Base-by-base conservation (phyloP, 2,113 vertebrate genomes). In the Morphnarchus princeps region DNA sequence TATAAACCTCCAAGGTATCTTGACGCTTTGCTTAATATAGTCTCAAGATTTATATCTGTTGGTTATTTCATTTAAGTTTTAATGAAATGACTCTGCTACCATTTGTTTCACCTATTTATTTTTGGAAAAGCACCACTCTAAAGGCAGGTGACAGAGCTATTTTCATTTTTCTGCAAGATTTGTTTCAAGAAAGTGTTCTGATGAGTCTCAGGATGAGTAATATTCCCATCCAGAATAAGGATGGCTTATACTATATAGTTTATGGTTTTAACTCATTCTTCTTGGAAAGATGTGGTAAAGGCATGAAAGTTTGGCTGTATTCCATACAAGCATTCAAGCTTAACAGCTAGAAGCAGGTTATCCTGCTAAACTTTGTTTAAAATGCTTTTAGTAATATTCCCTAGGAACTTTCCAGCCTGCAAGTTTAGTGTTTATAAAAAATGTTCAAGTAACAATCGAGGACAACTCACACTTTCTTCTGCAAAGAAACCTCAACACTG, bases 121-220 rank as follows among this genome's bases (percentile, higher is more conserved):
- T 95, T 40, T 55, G n/a, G 57, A 91, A 61, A 72, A 89, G 89
- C 49, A 57, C 36, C 43, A 47, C 76, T 93, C 43, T 71, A 32
- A 78, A 86, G 83, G 40, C 72, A 86, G 34, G 57, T 7, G 1
- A 89, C 58, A 86, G 32, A 91, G 74, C 71, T 89, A 73, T 86
- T 95, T 62, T 85, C 63, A 96, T 90, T 91, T 93, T 94, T 93
- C 95, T 92, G 74, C 79, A 95, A 81, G 52, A 87, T 85, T 84
- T 85, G 63, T 88, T 89, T 87, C 34, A 81, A 83, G n/a, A n/a
- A 82, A 93, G 42, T 28, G 69, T 67, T 87, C 72, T 70, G 78
- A 78, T 73, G 87, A 94, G 42, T 91, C 47, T 45, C 52, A 61
- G 43, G 66, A 89, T 95, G 62, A 94, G 26, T 83, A 95, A 90